A percentile compares a stretch with the other conserved stretches of the same genome.
Conservation (phyloP, 2,113 vertebrate genomes). For the Bos javanicus region DNA sequence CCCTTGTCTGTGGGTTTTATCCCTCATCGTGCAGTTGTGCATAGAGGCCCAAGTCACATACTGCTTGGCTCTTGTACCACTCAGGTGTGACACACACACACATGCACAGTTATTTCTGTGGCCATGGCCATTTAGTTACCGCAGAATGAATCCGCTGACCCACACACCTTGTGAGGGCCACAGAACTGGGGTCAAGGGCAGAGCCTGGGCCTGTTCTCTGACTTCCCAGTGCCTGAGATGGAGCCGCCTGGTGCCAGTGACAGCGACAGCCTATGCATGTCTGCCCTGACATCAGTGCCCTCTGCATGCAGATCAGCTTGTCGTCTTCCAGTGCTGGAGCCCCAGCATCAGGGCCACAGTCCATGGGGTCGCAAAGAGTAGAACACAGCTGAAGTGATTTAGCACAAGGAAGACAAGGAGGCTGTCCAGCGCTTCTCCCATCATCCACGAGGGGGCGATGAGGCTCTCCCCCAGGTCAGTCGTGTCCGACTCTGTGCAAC, state of each 20-base stretch:
- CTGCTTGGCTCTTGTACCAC: not conserved
- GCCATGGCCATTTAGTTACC: not conserved
- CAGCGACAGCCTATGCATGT: constrained; percentile 71
- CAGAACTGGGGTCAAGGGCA: rapidly evolving
- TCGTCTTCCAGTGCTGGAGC: constrained; percentile 86
- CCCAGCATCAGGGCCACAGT: constrained; percentile 72
- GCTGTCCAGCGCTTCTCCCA: not conserved
- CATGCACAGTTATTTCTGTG: not conserved
- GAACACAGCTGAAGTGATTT: not conserved
- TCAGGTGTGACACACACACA: not conserved
- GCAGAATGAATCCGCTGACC: not conserved
- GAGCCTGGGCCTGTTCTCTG: not conserved
- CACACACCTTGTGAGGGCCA: not conserved
- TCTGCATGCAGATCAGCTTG: constrained; percentile 89
- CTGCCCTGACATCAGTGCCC: constrained; percentile 79
- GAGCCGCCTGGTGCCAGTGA: constrained; percentile 81
- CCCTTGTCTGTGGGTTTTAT: not conserved
- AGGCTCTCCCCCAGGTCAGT: not conserved
- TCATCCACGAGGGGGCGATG: not conserved
- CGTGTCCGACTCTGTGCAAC: no score
- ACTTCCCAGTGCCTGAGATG: constrained; percentile 81
- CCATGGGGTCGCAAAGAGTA: not conserved
- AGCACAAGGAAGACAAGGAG: not conserved
- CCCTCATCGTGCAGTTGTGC: rapidly evolving
- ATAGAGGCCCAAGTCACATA: not conserved